These are phyloP conservation scores for Idaea dimidiata DNA, from an alignment of 2,888 invertebrate species.

Conservation along the genomic window DNA sequence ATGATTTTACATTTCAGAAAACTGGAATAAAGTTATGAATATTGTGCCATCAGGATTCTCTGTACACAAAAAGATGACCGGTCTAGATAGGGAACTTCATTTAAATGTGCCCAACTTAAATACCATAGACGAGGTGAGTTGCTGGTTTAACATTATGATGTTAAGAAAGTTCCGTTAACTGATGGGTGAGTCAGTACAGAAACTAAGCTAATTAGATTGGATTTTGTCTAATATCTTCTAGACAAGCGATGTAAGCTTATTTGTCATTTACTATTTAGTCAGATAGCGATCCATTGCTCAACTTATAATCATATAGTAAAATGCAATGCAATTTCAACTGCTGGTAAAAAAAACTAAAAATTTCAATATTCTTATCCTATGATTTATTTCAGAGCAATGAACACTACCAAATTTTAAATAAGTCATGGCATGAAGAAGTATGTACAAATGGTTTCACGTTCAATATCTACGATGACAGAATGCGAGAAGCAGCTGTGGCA, in stretches of 20 bases:
- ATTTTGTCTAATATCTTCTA: too few relatives aligned
- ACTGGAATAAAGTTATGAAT: constrained; percentile 41
- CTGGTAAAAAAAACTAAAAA: neutral
- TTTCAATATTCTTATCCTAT: neutral
- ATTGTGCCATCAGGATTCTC: constrained; percentile 38
- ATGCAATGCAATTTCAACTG: too few relatives aligned
- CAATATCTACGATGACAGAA: constrained; percentile 69
- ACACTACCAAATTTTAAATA: constrained; percentile 42
- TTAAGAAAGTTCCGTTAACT: too few relatives aligned
- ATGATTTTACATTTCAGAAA: constrained; percentile 16
- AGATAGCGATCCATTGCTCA: too few relatives aligned
- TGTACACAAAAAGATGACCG: neutral
- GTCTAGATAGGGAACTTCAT: neutral
- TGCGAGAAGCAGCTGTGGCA: constrained; percentile 67
- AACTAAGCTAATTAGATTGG: too few relatives aligned
- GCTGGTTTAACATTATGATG: neutral
- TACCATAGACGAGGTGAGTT: neutral
- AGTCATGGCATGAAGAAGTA: constrained; percentile 46
- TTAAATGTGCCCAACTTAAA: neutral
- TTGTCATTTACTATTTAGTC: too few relatives aligned
- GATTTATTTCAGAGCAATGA: constrained; percentile 49
- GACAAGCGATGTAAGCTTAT: too few relatives aligned
- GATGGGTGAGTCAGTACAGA: too few relatives aligned
- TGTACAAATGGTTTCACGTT: constrained; percentile 63
- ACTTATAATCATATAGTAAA: neutral